Percentiles rank a stretch among this genome's conserved stretches.
Evolutionary conservation across 2,113 vertebrate species (phyloP).

Genomic region (Nesoenas mayeri): DNA sequence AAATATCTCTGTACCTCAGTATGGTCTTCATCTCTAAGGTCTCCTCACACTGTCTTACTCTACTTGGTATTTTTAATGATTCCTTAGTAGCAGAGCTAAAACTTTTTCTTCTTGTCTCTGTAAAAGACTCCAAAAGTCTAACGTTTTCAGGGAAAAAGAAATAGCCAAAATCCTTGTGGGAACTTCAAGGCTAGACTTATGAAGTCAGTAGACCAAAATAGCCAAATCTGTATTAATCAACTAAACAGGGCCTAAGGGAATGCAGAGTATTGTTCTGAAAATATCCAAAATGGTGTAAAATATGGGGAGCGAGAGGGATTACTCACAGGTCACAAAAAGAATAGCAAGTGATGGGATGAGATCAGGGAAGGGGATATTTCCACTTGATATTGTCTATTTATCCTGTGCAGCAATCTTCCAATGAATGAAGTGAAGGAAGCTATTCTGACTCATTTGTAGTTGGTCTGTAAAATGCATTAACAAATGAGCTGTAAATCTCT

Average conservation of each 20-base stretch:
- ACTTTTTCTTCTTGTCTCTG: not conserved
- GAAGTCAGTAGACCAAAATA: constrained; percentile 16
- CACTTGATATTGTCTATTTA: not conserved
- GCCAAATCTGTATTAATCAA: not conserved
- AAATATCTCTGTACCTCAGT: not conserved
- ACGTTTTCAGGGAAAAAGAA: not conserved
- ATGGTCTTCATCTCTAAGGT: not conserved
- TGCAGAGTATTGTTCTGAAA: not conserved
- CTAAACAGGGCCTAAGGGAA: not conserved
- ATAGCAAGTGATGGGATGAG: not conserved
- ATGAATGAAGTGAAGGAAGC: not conserved
- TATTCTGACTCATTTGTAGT: not conserved
- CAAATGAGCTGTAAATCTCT: constrained; percentile 5
- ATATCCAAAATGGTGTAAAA: not conserved
- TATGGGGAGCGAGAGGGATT: not conserved
- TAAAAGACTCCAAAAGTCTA: not conserved
- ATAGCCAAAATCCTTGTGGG: not conserved
- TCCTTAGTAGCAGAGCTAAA: not conserved
- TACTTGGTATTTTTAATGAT: not conserved
- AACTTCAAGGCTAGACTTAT: not conserved
- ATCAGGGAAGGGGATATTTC: not conserved
- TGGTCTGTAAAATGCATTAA: not conserved
- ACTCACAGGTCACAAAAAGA: not conserved
- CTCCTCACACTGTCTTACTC: not conserved
- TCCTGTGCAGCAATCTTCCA: not conserved